Conservation (phyloP, 2,797 vertebrate species). For the Enteromius radiatus region DNA sequence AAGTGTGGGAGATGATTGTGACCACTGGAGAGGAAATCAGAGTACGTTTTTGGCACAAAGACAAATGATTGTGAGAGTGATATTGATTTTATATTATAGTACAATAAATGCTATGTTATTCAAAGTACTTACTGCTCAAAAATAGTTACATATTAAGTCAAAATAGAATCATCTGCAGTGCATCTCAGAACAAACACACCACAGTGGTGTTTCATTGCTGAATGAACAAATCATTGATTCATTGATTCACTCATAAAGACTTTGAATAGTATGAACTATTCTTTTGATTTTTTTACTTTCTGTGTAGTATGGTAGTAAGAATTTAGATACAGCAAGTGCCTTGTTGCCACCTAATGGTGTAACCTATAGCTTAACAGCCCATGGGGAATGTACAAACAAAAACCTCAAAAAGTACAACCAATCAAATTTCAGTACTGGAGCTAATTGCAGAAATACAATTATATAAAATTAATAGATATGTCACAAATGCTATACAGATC, state of each 20-base stretch:
- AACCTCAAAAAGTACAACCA: background rate
- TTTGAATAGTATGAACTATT: background rate
- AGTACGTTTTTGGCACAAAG: background rate
- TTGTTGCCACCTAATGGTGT: background rate
- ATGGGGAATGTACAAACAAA: background rate
- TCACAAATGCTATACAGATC: background rate
- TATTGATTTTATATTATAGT: background rate
- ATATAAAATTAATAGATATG: background rate
- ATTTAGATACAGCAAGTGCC: background rate
- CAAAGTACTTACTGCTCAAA: background rate
- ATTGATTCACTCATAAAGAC: background rate
- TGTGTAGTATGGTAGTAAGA: background rate
- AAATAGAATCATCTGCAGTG: background rate
- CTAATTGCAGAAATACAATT: background rate
- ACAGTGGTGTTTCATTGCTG: background rate
- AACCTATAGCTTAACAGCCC: background rate
- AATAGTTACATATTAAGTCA: background rate
- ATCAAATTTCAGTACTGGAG: background rate
- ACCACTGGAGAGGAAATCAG: background rate
- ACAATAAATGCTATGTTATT: background rate
- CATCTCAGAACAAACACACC: background rate
- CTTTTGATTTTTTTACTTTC: background rate
- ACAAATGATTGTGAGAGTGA: background rate
- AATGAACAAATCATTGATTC: background rate
- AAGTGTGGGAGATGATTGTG: background rate